Conservation (phyloP, 2,113 vertebrate species). For the Thomomys bottae region DNA sequence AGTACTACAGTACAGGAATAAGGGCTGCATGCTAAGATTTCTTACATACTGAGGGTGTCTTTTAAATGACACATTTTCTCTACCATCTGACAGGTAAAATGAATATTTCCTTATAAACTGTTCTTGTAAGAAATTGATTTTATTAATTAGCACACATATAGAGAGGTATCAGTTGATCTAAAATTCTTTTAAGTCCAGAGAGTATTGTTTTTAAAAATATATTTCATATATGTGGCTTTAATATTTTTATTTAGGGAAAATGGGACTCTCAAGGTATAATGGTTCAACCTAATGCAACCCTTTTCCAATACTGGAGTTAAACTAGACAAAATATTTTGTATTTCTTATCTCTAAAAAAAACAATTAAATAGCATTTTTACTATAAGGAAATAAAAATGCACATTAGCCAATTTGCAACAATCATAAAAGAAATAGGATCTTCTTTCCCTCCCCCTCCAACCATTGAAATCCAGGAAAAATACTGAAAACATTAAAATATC, state of each 20-base stretch:
- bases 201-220: constrained; percentile 51
- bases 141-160: constrained; percentile 29
- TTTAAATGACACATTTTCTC: constrained; percentile 57
- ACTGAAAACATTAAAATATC: constrained; percentile 48
- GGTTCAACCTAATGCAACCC: constrained; percentile 37
- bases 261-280: constrained; percentile 53
- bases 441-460: constrained; percentile 25
- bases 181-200: constrained; percentile 59
- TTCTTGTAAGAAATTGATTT: constrained; percentile 39
- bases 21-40: constrained; percentile 55
- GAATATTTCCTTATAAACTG: constrained; percentile 15
- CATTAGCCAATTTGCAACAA: constrained; percentile 54
- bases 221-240: constrained; percentile 65
- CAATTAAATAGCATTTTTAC: constrained; percentile 46
- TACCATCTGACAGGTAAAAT: constrained; percentile 53
- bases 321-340: constrained; percentile 49
- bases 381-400: constrained; percentile 47
- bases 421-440: constrained; percentile 38
- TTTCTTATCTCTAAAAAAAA: constrained; percentile 47
- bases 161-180: constrained; percentile 51
- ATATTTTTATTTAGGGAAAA: constrained; percentile 69
- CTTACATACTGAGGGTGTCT: background rate
- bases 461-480: constrained; percentile 46
- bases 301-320: constrained; percentile 25
- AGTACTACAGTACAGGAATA: constrained; percentile 62